Conservation (phyloP, 2,797 vertebrate genomes). For the Pogonophryne albipinna region DNA sequence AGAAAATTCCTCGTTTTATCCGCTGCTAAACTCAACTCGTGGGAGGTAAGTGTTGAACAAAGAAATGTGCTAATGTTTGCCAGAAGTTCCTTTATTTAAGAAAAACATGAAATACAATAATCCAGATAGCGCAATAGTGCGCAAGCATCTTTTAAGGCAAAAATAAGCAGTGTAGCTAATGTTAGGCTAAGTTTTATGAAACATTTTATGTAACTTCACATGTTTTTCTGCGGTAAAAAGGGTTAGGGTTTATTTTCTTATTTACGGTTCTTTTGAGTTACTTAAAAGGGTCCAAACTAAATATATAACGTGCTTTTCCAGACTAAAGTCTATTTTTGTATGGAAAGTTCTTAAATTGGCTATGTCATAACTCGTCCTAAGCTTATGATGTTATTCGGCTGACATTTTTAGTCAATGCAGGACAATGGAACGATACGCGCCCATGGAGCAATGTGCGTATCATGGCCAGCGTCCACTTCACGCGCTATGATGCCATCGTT, state of each 20-base stretch:
- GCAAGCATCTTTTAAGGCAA: slow-evolving; percentile 6
- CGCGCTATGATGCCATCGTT: not conserved
- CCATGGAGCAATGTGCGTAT: slow-evolving; percentile 17
- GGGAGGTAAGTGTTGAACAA: slow-evolving; percentile 55
- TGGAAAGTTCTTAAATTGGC: not conserved
- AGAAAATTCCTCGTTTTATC: slow-evolving; percentile 23
- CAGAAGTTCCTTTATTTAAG: accelerated
- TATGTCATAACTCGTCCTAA: not conserved
- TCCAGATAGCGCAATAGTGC: not conserved
- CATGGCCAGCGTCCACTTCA: not conserved
- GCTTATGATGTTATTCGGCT: not conserved
- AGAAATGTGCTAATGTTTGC: not conserved
- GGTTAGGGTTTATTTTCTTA: not conserved
- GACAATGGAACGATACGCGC: slow-evolving; percentile 23
- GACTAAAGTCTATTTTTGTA: not conserved
- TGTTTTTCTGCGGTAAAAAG: not conserved
- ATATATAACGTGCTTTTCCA: not conserved
- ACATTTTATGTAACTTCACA: not conserved
- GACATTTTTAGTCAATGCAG: not conserved
- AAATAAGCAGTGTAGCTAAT: not conserved
- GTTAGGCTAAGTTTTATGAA: not conserved
- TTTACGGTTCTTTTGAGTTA: not conserved
- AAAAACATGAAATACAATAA: not conserved
- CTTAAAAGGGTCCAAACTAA: no score
- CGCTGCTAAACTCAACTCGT: not conserved